phyloP scores from a whole-genome alignment of 2,888 invertebrate species.

The Drosophila meridiana region DNA sequence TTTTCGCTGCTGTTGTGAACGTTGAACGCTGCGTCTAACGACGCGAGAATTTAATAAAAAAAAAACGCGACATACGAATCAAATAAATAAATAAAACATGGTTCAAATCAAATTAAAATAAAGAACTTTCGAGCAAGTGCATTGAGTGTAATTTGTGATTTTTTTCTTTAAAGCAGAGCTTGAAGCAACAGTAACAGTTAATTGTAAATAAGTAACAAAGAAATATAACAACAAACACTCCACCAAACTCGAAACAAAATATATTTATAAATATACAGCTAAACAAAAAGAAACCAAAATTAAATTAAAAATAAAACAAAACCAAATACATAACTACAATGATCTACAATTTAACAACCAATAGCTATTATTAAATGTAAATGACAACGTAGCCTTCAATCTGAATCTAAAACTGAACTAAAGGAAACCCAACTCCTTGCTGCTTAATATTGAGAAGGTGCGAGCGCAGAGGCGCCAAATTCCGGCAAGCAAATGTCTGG shows the following conservation, averaged over 20 bases:
- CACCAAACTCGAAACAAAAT: constrained; percentile 59
- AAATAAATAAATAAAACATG: not conserved
- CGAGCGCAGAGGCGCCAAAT: constrained; percentile 41
- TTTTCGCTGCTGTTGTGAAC: constrained; percentile 68
- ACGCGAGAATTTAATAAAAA: not conserved
- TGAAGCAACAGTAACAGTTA: constrained; percentile 54
- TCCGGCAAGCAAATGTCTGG: constrained; percentile 80
- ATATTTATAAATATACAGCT: constrained; percentile 55
- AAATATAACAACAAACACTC: constrained; percentile 61
- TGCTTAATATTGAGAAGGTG: constrained; percentile 9
- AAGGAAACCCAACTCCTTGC: constrained; percentile 8
- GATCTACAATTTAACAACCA: constrained; percentile 58
- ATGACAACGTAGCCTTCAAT: constrained; percentile 51
- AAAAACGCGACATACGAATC: constrained; percentile 14
- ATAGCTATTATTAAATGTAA: constrained; percentile 54
- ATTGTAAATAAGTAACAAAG: constrained; percentile 74
- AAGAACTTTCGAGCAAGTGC: not conserved
- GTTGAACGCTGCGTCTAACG: constrained; percentile 2
- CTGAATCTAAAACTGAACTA: not conserved
- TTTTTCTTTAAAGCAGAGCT: constrained; percentile 55
- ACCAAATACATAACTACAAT: constrained; percentile 20
- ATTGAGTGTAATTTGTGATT: constrained; percentile 10
- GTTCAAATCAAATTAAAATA: not conserved
- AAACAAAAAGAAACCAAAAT: constrained; percentile 4
- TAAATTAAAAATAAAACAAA: constrained; percentile 24